Evolutionary conservation across 2,888 invertebrate species (phyloP).

Genomic region (Graphium colonna): DNA sequence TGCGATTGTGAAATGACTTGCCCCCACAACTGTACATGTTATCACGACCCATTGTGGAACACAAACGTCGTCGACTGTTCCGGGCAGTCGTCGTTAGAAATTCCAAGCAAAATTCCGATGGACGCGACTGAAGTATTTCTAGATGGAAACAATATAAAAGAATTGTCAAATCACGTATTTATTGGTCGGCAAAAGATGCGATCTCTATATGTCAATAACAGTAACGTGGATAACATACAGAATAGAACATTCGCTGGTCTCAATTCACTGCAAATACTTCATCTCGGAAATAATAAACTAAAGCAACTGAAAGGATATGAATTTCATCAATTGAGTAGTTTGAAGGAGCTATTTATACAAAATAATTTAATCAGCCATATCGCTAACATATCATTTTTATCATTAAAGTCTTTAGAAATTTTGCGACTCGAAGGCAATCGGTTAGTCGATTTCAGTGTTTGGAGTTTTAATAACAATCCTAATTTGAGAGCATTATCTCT

Average conservation of each 20-base stretch:
- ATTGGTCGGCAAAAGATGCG: slow-evolving; percentile 94
- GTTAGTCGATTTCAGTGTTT: slow-evolving; percentile 88
- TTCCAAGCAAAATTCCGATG: slow-evolving; percentile 94
- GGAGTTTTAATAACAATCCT: slow-evolving; percentile 85
- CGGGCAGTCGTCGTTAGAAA: slow-evolving; percentile 86
- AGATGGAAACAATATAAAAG: slow-evolving; percentile 93
- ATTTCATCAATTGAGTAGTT: slow-evolving; percentile 88
- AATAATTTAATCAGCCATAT: slow-evolving; percentile 90
- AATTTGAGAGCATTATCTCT: slow-evolving; percentile 87
- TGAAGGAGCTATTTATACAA: slow-evolving; percentile 91
- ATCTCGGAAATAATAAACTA: slow-evolving; percentile 92
- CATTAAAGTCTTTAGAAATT: slow-evolving; percentile 88
- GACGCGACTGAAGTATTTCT: slow-evolving; percentile 96
- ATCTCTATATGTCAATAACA: slow-evolving; percentile 91
- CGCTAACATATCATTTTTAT: slow-evolving; percentile 88
- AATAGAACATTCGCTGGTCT: slow-evolving; percentile 95
- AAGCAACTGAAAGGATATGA: slow-evolving; percentile 90
- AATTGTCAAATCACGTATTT: slow-evolving; percentile 92
- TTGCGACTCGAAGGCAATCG: slow-evolving; percentile 92
- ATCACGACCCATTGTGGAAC: slow-evolving; percentile 96
- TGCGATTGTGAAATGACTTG: slow-evolving; percentile 99
- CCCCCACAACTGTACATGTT: slow-evolving; percentile 95
- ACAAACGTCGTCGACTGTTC: slow-evolving; percentile 96
- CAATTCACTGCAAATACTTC: slow-evolving; percentile 87
- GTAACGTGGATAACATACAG: slow-evolving; percentile 90